Conservation (phyloP, 2,113 vertebrate species). For the Amphilophus citrinellus region DNA sequence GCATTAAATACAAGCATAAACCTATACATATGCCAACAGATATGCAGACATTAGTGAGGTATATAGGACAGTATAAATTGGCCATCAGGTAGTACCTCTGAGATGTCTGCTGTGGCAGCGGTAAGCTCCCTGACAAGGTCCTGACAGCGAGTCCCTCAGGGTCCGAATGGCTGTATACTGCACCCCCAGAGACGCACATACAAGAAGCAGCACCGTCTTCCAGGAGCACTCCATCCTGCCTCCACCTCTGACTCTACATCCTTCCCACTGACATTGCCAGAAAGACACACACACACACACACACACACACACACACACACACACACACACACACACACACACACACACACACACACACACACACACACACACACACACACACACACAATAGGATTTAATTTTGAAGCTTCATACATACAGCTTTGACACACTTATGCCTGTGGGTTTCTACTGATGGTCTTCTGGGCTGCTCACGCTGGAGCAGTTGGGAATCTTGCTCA, state of each 20-base stretch:
- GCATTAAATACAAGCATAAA: constrained; percentile 22
- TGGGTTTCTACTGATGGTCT: constrained; percentile 12
- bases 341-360: constrained; percentile 23
- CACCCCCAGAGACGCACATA: constrained; percentile 82
- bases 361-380: background rate
- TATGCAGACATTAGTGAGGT: background rate
- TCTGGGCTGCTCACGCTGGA: background rate
- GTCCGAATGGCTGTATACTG: constrained; percentile 85
- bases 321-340: constrained; percentile 22
- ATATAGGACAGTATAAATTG: constrained; percentile 10
- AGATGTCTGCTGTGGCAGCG: constrained; percentile 72
- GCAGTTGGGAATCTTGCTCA: constrained; percentile 15
- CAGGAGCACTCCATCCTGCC: constrained; percentile 85
- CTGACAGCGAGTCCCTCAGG: constrained; percentile 76
- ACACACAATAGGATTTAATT: constrained; percentile 49
- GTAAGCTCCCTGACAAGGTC: constrained; percentile 72
- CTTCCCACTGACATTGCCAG: constrained; percentile 59
- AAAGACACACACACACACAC: background rate
- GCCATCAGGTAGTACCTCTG: constrained; percentile 70
- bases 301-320: too few species aligned
- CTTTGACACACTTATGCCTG: background rate
- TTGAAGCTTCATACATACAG: constrained; percentile 25
- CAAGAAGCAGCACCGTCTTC: constrained; percentile 84
- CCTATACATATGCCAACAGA: background rate
- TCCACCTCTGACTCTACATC: constrained; percentile 68